Evolutionary conservation across 2,797 vertebrate genomes (phyloP).

Genomic region (Mastacembelus armatus): DNA sequence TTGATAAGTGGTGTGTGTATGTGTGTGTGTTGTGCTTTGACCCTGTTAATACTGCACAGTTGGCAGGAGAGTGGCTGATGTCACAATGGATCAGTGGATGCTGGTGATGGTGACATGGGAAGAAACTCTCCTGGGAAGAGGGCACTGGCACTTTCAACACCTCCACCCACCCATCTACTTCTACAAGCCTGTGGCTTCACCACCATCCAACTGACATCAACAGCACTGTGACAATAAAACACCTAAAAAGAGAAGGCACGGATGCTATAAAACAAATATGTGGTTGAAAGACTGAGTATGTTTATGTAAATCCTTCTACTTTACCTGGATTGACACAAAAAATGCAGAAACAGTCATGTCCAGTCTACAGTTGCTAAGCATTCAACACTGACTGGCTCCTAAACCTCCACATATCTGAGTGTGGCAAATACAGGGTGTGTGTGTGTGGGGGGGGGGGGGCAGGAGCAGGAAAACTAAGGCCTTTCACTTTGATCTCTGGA

Average conservation of each 20-base stretch:
- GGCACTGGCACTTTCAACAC: slow-evolving; percentile 65
- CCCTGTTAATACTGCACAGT: slow-evolving; percentile 77
- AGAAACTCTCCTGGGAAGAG: slow-evolving; percentile 55
- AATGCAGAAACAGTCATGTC: slow-evolving; percentile 40
- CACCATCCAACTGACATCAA: slow-evolving; percentile 37
- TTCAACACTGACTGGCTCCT: slow-evolving; percentile 50
- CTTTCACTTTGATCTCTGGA: slow-evolving; percentile 82
- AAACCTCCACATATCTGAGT: slow-evolving; percentile 60
- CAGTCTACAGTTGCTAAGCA: slow-evolving; percentile 41
- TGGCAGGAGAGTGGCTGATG: slow-evolving; percentile 79
- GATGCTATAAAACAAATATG: no score
- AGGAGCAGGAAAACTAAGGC: slow-evolving; percentile 60
- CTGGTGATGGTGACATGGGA: slow-evolving; percentile 65
- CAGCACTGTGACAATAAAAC: slow-evolving; percentile 23
- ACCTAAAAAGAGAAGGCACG: not conserved
- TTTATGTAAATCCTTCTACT: slow-evolving; percentile 34
- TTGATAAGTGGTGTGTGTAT: slow-evolving; percentile 51
- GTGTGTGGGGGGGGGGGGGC: slow-evolving; percentile 33
- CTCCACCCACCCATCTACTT: slow-evolving; percentile 37
- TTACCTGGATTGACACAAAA: slow-evolving; percentile 23
- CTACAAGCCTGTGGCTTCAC: slow-evolving; percentile 26
- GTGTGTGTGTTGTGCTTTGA: slow-evolving; percentile 58
- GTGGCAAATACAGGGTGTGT: slow-evolving; percentile 45
- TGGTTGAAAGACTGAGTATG: slow-evolving; percentile 32
- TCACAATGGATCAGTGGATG: slow-evolving; percentile 84